Conservation (phyloP, 35 echinoderm and acorn worm genomes). For the Acanthaster planci region DNA sequence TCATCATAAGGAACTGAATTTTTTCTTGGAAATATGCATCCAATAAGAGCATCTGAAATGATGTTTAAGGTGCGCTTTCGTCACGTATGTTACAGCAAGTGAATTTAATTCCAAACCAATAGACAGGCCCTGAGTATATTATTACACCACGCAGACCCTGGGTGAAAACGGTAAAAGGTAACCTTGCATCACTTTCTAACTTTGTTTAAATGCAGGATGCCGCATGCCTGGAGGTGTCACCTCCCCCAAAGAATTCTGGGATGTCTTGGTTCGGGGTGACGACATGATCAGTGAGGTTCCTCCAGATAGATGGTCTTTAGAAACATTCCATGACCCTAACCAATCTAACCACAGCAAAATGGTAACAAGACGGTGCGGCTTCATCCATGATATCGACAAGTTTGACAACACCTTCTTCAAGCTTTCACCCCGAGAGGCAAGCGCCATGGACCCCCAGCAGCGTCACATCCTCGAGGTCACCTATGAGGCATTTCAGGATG, state of each 20-base stretch:
- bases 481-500: slow-evolving; percentile 91
- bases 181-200: background rate
- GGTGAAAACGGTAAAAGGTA: background rate
- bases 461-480: slow-evolving; percentile 81
- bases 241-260: slow-evolving; percentile 71
- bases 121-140: background rate
- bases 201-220: background rate
- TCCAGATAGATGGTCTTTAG: slow-evolving; percentile 69
- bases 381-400: slow-evolving; percentile 72
- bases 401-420: slow-evolving; percentile 94
- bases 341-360: slow-evolving; percentile 86
- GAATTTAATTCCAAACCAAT: background rate
- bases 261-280: slow-evolving; percentile 62
- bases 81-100: background rate
- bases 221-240: slow-evolving; percentile 67
- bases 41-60: background rate
- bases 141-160: background rate
- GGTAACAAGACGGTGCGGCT: slow-evolving; percentile 74
- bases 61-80: background rate
- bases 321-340: slow-evolving; percentile 81
- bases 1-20: no score
- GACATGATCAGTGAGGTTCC: slow-evolving; percentile 82
- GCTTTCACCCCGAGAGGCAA: slow-evolving; percentile 81
- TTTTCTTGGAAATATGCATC: background rate
- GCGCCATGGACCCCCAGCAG: slow-evolving; percentile 90